phyloP scores from a whole-genome alignment of 1,140 invertebrate species.

The Micrasema longulum region DNA sequence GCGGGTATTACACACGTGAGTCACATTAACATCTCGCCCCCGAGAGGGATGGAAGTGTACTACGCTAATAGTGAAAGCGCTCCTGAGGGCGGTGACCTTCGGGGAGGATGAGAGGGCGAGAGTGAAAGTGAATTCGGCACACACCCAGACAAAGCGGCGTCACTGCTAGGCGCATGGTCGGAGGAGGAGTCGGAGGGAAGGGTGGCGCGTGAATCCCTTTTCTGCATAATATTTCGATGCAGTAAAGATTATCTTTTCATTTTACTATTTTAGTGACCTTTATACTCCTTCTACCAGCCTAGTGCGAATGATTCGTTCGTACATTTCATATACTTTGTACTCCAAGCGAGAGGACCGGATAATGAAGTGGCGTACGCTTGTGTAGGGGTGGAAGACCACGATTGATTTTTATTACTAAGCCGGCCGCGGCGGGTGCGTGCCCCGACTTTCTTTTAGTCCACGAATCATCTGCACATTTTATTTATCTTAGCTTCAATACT shows the following conservation, averaged over 20 bases:
- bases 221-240: constrained; percentile 66
- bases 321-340: too few relatives aligned
- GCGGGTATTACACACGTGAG: constrained; percentile 30
- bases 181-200: constrained; percentile 67
- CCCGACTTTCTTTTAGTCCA: constrained; percentile 66
- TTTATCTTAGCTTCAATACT: constrained; percentile 37
- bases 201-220: constrained; percentile 66
- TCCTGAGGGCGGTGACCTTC: constrained; percentile 64
- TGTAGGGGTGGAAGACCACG: constrained; percentile 56
- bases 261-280: too few relatives aligned
- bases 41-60: constrained; percentile 32
- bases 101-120: constrained; percentile 65
- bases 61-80: constrained; percentile 44
- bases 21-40: constrained; percentile 40
- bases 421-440: constrained; percentile 61
- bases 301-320: too few relatives aligned
- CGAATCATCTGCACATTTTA: constrained; percentile 56
- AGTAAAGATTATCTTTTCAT: constrained; percentile 61
- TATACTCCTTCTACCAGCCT: too few relatives aligned
- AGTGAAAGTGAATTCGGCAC: constrained; percentile 67
- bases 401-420: constrained; percentile 71
- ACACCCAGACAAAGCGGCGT: constrained; percentile 62
- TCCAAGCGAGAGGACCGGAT: background rate
- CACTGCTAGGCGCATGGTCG: constrained; percentile 68
- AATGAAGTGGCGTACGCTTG: constrained; percentile 27